These are phyloP conservation scores for Vanessa cardui DNA, from an alignment of 2,888 invertebrate species.

Conservation along the genomic window DNA sequence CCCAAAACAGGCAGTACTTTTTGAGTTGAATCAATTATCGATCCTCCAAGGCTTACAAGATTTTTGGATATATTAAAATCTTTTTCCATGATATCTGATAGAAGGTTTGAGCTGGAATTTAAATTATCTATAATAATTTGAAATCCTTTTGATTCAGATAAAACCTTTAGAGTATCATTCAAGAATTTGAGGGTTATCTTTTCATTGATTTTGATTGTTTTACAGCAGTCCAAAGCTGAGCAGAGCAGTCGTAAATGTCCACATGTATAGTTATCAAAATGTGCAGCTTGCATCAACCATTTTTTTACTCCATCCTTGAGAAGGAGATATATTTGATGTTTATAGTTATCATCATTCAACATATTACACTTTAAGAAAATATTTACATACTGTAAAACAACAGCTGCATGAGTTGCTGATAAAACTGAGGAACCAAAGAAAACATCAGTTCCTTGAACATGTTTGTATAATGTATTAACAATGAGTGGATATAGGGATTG, in stretches of 20 bases:
- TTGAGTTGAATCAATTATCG: constrained; percentile 60
- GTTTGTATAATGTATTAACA: constrained; percentile 81
- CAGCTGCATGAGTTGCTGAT: constrained; percentile 83
- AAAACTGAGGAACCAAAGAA: constrained; percentile 70
- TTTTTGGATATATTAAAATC: constrained; percentile 64
- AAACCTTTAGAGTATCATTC: constrained; percentile 55
- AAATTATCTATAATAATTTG: constrained; percentile 66
- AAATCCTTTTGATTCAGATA: constrained; percentile 76
- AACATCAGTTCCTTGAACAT: constrained; percentile 81
- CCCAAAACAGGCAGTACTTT: constrained; percentile 70
- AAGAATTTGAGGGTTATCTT: constrained; percentile 58
- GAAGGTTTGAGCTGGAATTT: constrained; percentile 65
- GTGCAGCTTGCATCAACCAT: constrained; percentile 74
- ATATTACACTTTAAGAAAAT: constrained; percentile 55
- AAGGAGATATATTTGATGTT: constrained; percentile 66
- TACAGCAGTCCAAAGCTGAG: constrained; percentile 67
- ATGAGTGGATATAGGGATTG: constrained; percentile 80
- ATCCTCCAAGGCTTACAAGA: constrained; percentile 61
- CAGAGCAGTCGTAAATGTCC: constrained; percentile 68
- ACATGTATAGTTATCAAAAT: constrained; percentile 68
- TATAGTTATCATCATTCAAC: constrained; percentile 54
- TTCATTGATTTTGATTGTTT: constrained; percentile 59
- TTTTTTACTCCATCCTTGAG: constrained; percentile 72
- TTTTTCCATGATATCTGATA: constrained; percentile 64
- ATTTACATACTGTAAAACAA: constrained; percentile 76